phyloP scores from a whole-genome alignment of 2,888 invertebrate species.

The Heteromurus nitidus region DNA sequence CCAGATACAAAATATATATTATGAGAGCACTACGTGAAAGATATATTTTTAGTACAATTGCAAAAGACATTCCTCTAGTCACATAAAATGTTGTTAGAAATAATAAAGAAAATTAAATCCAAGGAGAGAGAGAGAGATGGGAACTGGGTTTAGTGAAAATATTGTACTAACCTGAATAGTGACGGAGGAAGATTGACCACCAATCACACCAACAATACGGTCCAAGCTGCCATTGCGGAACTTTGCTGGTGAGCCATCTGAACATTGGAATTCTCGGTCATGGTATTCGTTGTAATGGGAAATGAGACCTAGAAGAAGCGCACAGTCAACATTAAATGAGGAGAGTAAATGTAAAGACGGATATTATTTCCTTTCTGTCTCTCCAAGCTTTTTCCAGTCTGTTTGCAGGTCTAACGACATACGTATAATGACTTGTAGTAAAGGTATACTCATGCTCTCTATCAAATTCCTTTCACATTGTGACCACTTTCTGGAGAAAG shows the following conservation, averaged over 20 bases:
- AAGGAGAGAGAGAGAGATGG: neutral
- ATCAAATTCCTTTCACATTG: neutral
- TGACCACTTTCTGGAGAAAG: neutral
- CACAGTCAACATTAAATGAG: too few species aligned
- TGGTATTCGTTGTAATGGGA: conserved; percentile 76
- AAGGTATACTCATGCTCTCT: neutral
- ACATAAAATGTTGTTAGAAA: too few species aligned
- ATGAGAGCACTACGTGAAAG: too few species aligned
- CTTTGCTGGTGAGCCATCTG: conserved; percentile 76
- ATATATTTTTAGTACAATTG: too few species aligned
- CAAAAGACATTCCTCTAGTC: too few species aligned
- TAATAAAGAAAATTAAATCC: neutral
- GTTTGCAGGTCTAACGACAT: neutral
- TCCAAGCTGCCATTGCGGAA: conserved; percentile 76
- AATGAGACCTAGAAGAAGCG: conserved; percentile 78
- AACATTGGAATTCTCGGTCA: conserved; percentile 76
- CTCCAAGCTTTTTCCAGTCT: too few species aligned
- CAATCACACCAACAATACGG: conserved; percentile 78
- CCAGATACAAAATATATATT: too few species aligned
- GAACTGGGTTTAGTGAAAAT: conserved; percentile 18
- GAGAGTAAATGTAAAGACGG: too few species aligned
- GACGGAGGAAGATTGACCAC: conserved; percentile 78
- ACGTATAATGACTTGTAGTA: too few species aligned
- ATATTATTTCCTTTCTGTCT: too few species aligned
- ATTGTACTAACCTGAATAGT: conserved; percentile 76